Evolutionary conservation across 2,888 invertebrate genomes (phyloP), one percentile per base, ranked within the genome.

Genomic region (Zaprionus bogoriensis): DNA sequence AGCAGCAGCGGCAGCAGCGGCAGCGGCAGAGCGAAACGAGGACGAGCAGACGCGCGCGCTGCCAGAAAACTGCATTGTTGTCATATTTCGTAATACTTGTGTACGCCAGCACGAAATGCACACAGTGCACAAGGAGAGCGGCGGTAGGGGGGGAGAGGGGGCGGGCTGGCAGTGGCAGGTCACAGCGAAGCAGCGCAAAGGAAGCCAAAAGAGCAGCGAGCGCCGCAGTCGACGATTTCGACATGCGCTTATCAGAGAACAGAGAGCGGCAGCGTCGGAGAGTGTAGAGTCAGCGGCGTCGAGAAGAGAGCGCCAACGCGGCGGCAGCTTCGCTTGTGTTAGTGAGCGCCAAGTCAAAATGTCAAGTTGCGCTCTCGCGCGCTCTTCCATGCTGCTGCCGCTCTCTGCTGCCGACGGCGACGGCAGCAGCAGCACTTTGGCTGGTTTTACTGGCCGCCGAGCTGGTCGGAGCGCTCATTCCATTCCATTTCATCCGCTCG

Each of bases 401-500:
- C 47, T 52, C 45, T 47, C 52, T 52, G 36, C 45, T 57, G 41
- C 51, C 53, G 47, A 39, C 46, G 39, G 32, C 48, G 48, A 39
- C 51, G 70, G 78, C 78, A 73, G 81, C 81, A 69, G 67, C 71
- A 52, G 59, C 67, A 75, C 71, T 73, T 72, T 73, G 59, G 32
- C 30, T 68, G 65, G 55, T 71, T 70, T 73, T 74, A 62, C 77
- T 71, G 58, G 61, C 66, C 74, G 71, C 74, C 74, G 67, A 78
- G 63, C 66, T 55, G 74, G 75, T 85, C 83, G 74, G n/a, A 81
- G 78, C 65, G 83, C 68, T 73, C 76, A 74, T 77, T 75, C 67
- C 85, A 80, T 84, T 79, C 77, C 87, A 88, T 88, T 87, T 80
- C 81, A 87, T 83, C 79, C 85, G 81, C 85, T 87, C 87, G 81